Conservation (phyloP, 2,113 vertebrate genomes). For the Copsychus sechellarum region DNA sequence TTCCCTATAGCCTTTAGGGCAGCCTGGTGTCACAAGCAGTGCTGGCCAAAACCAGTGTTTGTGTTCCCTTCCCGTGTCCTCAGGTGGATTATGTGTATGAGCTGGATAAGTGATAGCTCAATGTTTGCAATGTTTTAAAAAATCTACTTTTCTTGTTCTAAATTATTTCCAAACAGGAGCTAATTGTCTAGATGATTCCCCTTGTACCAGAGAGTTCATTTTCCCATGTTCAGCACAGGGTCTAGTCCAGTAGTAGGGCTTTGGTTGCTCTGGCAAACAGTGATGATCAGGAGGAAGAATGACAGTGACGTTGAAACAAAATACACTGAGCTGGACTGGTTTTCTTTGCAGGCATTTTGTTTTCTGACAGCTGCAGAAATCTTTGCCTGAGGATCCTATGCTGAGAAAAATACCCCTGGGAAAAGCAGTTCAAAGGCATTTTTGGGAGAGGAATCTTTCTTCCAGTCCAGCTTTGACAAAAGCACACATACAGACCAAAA, state of each 20-base stretch:
- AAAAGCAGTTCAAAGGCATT: not conserved
- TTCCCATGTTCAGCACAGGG: not conserved
- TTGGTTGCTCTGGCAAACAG: not conserved
- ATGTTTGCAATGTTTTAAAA: not conserved
- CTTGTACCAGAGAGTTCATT: not conserved
- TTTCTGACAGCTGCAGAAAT: not conserved
- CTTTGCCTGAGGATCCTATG: not conserved
- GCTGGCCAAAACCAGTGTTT: not conserved
- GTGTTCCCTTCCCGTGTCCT: not conserved
- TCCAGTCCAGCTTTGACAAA: not conserved
- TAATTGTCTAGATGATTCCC: not conserved
- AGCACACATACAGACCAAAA: not conserved
- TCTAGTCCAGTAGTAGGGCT: not conserved
- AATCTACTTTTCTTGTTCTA: not conserved
- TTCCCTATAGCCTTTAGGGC: not conserved
- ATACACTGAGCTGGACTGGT: not conserved
- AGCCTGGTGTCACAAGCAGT: not conserved
- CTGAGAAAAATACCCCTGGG: not conserved
- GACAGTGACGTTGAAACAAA: not conserved
- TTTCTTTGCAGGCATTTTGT: not conserved
- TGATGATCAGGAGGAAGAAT: not conserved
- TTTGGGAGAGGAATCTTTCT: not conserved
- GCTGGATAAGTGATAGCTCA: not conserved
- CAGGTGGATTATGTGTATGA: fast-evolving
- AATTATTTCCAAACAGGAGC: not conserved